phyloP scores from a whole-genome alignment of 1,140 invertebrate species.

The Lepidurus couesii region DNA sequence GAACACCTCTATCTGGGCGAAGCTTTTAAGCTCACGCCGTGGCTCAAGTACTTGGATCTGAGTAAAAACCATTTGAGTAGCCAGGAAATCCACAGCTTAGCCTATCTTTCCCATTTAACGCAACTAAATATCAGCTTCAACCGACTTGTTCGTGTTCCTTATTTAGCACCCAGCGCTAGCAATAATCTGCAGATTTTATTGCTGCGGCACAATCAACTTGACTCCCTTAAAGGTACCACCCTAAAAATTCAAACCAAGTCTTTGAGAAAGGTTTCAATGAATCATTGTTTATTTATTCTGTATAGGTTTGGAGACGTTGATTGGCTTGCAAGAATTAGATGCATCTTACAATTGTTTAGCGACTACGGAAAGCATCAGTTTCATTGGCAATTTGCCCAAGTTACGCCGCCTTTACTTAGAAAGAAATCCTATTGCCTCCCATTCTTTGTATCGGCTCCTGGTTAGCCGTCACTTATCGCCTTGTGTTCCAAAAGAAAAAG shows the following conservation, averaged over 20 bases:
- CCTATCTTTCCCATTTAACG: neutral
- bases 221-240: constrained; percentile 1
- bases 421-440: constrained; percentile 15
- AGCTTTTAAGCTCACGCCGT: constrained; percentile 1
- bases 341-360: constrained; percentile 24
- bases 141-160: neutral
- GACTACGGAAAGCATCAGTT: constrained; percentile 1
- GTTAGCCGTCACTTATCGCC: neutral
- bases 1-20: neutral
- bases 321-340: constrained; percentile 27
- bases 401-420: constrained; percentile 21
- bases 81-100: neutral
- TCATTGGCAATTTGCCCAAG: constrained; percentile 18
- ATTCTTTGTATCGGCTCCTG: neutral
- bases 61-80: neutral
- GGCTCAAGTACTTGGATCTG: constrained; percentile 4
- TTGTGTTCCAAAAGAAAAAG: constrained; percentile 23
- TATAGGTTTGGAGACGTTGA: constrained; percentile 18
- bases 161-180: neutral
- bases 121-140: neutral
- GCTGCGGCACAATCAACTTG: neutral
- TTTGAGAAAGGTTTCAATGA: neutral
- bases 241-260: neutral
- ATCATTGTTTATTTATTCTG: neutral
- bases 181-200: neutral